Evolutionary conservation across 2,797 vertebrate genomes (phyloP), one percentile per base, ranked within the genome.

Genomic region (Benthosema pterotum): DNA sequence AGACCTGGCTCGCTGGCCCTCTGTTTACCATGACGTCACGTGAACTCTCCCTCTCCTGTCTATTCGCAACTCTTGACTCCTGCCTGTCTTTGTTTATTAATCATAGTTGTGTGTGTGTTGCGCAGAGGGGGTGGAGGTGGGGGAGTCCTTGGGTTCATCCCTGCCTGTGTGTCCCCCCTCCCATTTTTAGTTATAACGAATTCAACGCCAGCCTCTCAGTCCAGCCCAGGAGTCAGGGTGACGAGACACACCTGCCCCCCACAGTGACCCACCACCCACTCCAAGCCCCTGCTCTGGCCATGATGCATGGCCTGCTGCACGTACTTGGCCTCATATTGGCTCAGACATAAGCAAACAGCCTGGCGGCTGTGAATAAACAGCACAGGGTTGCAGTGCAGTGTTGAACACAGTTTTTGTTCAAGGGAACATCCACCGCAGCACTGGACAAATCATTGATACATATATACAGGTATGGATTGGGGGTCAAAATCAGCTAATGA

Each of bases 271-370:
- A 76, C 83, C 83, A 76, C 78, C 86, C 83, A 79, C 87, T 74
- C 54, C 73, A 71, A 63, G 71, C 78, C 84, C 78, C 78, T 78
- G 75, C 71, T 71, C 75, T 83, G 72, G 65, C 80, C 72, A 74
- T 47, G 81, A 84, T 90, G 90, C 93, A 92, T 93, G 92, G 90
- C 88, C 88, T 45, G 63, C 86, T 70, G 93, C 93, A 93, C 92
- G 93, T 93, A 94, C 91, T 89, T 90, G 74, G 85, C 92, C 84
- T 88, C 84, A 79, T 85, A 88, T 91, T 93, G 89, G 87, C 89
- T 89, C 87, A 91, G 86, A 87, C 88, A 77, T 83, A 89, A 92
- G 89, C 85, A 93, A 93, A 93, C 90, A 93, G 73, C 69, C 66
- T 77, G n/a, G 68, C 67, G 58, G 72, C 70, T 81, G 84, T 90